Percentiles rank a stretch among this genome's conserved stretches.
phyloP scores from a whole-genome alignment of 2,888 invertebrate genomes.

The Apantesis nais region DNA sequence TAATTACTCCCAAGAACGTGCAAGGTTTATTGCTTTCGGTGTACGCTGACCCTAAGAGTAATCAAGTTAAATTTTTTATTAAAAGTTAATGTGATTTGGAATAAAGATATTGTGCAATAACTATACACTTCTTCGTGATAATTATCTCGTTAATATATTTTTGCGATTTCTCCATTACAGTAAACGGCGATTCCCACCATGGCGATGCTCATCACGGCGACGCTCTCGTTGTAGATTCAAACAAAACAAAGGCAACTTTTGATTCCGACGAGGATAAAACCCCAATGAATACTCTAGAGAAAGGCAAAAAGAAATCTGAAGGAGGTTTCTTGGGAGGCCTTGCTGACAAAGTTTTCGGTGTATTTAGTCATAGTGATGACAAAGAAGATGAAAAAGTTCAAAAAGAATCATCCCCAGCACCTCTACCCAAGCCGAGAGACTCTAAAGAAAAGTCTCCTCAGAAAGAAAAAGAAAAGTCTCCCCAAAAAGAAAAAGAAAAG shows the following conservation, averaged over 20 bases:
- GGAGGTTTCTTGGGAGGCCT: slow-evolving; percentile 76
- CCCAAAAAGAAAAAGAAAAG: slow-evolving; percentile 44
- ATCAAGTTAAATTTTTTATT: too few relatives aligned
- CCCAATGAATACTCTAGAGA: slow-evolving; percentile 83
- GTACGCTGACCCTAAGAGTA: too few relatives aligned
- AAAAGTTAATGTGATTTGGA: not conserved
- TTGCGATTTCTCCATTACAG: slow-evolving; percentile 53
- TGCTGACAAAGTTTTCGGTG: slow-evolving; percentile 74
- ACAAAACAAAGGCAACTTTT: slow-evolving; percentile 84
- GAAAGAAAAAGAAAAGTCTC: slow-evolving; percentile 46
- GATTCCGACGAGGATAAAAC: slow-evolving; percentile 85
- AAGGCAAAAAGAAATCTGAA: slow-evolving; percentile 79
- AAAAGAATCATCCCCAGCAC: slow-evolving; percentile 66
- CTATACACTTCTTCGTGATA: not conserved
- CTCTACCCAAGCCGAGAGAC: slow-evolving; percentile 66
- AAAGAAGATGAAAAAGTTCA: slow-evolving; percentile 66
- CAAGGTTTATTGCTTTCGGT: too few relatives aligned
- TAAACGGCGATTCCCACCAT: slow-evolving; percentile 70
- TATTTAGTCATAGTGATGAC: slow-evolving; percentile 76
- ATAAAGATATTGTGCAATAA: not conserved
- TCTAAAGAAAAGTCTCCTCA: slow-evolving; percentile 48
- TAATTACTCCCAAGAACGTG: too few relatives aligned
- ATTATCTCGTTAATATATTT: not conserved
- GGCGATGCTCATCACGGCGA: slow-evolving; percentile 24
- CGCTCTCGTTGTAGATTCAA: slow-evolving; percentile 76